These are phyloP conservation scores for Megaleporinus macrocephalus DNA, from an alignment of 2,113 vertebrate species.

Conservation along the genomic window DNA sequence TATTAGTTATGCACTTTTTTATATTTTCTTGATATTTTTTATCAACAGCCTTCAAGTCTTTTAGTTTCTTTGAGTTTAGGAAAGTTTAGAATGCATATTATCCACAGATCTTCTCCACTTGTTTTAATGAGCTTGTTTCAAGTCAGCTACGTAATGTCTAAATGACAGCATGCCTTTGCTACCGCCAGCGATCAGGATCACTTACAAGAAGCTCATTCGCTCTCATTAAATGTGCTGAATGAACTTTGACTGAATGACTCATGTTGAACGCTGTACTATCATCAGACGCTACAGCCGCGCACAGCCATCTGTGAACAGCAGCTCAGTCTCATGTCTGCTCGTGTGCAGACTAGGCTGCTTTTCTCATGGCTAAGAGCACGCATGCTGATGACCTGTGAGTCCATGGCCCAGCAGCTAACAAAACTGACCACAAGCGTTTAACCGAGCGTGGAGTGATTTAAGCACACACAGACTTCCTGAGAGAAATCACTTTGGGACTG, in stretches of 20 bases:
- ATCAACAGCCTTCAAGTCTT: too few species aligned
- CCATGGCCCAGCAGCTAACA: background rate
- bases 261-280: background rate
- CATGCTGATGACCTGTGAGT: background rate
- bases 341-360: background rate
- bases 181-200: background rate
- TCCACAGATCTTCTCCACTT: background rate
- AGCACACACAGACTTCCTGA: conserved; percentile 9
- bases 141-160: background rate
- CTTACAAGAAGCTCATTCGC: background rate
- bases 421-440: conserved; percentile 13
- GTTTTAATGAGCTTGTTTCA: background rate
- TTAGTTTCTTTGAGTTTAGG: too few species aligned
- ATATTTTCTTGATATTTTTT: too few species aligned
- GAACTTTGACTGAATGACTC: background rate
- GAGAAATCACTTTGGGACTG: conserved; percentile 10
- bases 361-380: background rate
- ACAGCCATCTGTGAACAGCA: background rate
- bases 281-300: background rate
- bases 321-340: background rate
- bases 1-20: too few species aligned
- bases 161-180: background rate
- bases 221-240: background rate
- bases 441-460: conserved; percentile 20
- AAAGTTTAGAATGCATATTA: background rate